These are phyloP conservation scores for Lasioglossum albipes DNA, from an alignment of 1,140 invertebrate genomes.

Conservation along the genomic window DNA sequence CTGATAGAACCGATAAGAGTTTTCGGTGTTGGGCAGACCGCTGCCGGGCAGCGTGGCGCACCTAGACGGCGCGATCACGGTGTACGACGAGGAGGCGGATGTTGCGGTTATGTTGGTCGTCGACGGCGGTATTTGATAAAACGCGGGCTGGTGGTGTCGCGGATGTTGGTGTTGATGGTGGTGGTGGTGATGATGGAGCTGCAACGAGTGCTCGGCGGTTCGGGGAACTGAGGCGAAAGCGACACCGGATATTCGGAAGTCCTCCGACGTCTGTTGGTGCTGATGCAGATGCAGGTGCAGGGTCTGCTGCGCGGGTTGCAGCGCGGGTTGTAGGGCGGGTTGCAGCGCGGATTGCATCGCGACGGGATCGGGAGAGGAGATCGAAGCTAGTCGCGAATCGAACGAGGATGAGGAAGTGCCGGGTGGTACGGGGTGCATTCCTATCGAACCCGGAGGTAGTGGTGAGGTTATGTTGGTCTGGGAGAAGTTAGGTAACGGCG, in stretches of 20 bases:
- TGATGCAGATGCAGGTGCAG: constrained; percentile 73
- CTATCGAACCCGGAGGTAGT: not conserved
- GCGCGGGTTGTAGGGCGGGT: not conserved
- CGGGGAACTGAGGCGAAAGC: constrained; percentile 39
- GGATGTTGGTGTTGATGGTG: constrained; percentile 54
- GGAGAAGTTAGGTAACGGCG: constrained; percentile 26
- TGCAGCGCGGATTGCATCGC: constrained; percentile 34
- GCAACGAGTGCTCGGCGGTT: constrained; percentile 45
- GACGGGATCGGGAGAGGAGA: constrained; percentile 31
- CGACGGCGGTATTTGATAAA: constrained; percentile 45
- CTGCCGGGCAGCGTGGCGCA: constrained; percentile 2
- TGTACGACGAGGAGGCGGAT: constrained; percentile 48
- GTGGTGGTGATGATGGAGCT: constrained; percentile 57
- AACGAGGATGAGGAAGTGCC: not conserved
- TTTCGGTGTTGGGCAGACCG: not conserved
- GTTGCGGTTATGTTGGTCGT: not conserved
- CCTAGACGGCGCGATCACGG: constrained; percentile 67
- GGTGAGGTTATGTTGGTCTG: constrained; percentile 4
- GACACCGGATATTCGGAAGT: constrained; percentile 63
- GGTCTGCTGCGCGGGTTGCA: constrained; percentile 43
- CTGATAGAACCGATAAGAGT: constrained; percentile 48
- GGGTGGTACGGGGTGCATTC: not conserved
- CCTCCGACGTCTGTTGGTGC: constrained; percentile 68
- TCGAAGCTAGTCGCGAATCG: constrained; percentile 29
- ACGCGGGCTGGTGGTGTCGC: constrained; percentile 41